Evolutionary conservation across 2,113 vertebrate species (phyloP), one percentile per base, ranked within the genome.

Genomic region (Pontoporia blainvillei): DNA sequence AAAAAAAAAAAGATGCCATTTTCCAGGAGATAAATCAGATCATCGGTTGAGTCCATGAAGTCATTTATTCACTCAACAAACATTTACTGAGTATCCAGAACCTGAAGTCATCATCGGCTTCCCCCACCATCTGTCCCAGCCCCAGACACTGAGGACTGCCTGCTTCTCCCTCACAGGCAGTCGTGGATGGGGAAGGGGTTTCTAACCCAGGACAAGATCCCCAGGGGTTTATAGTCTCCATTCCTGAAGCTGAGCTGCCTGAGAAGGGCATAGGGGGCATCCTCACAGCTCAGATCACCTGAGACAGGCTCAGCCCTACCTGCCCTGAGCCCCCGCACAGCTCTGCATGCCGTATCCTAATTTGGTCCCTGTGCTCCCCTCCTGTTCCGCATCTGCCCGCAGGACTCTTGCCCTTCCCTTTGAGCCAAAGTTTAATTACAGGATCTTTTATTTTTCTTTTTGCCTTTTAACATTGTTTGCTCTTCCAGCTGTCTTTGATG

Each of bases 381-480:
- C 69, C 72, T 46, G 8, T 20, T 61, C 49, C 4, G 0, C 8
- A 1, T 21, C 66, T 93, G n/a, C 44, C 86, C n/a, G 9, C 15
- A 39, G 52, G 52, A 73, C 44, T 64, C 49, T 39, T 61, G 27
- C 71, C 46, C 57, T 84, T 64, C 21, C 25, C 8, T 91, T 49
- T 44, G 41, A 71, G 25, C 59, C 36, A 34, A 72, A 61, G 39
- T 79, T 36, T 90, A 67, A 93, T 92, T 64, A 69, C 72, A 82
- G 69, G 13, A 15, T 34, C 27, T 9, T 61, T 87, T 69, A 25
- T 52, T 41, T 86, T 25, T 39, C 17, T 46, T 59, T 83, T 49
- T 61, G 25, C 25, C 69, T 92, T 88, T 83, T 85, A 79, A 79
- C 69, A 59, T 95, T 72, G 71, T 92, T 88, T 94, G 78, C 39